A percentile compares a stretch with the other conserved stretches of the same genome.
Evolutionary conservation across 1,140 invertebrate genomes (phyloP).

Genomic region (Drosophila lini): DNA sequence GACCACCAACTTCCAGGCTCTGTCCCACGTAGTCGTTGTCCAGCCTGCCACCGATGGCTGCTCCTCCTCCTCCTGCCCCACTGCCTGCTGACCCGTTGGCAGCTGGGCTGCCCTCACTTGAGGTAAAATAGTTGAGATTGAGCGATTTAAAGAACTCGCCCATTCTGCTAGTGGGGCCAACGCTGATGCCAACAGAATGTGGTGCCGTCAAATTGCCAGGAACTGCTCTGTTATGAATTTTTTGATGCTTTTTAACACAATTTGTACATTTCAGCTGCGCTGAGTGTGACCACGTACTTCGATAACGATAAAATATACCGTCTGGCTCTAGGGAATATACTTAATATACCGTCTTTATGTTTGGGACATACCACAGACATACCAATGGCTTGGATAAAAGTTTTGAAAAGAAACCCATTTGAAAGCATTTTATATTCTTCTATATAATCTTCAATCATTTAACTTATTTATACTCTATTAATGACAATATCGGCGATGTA

Average conservation of each 20-base stretch:
- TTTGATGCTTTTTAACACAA: conserved; percentile 43
- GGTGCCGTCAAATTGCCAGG: conserved; percentile 16
- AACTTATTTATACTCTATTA: too few relatives aligned
- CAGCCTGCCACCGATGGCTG: conserved; percentile 72
- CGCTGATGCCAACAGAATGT: not conserved
- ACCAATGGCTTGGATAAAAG: too few relatives aligned
- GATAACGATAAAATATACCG: not conserved
- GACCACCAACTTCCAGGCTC: conserved; percentile 93
- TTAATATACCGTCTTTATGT: not conserved
- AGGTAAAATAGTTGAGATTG: conserved; percentile 93
- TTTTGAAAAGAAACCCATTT: too few relatives aligned
- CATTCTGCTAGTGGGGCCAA: conserved; percentile 86
- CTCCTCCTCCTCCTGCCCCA: conserved; percentile 33
- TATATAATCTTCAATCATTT: too few relatives aligned
- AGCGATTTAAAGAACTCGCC: conserved; percentile 93
- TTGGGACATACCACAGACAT: too few relatives aligned
- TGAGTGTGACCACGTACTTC: conserved; percentile 1
- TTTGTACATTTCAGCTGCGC: conserved; percentile 58
- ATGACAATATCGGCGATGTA: too few relatives aligned
- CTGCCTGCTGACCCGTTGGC: conserved; percentile 37
- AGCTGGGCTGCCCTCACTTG: conserved; percentile 71
- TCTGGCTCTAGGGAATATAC: not conserved
- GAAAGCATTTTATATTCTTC: too few relatives aligned
- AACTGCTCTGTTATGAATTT: conserved; percentile 24
- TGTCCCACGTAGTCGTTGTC: conserved; percentile 97